Evolutionary conservation across 1,140 invertebrate genomes (phyloP), one percentile per base, ranked within the genome.

Genomic region (Brachionus rubens): DNA sequence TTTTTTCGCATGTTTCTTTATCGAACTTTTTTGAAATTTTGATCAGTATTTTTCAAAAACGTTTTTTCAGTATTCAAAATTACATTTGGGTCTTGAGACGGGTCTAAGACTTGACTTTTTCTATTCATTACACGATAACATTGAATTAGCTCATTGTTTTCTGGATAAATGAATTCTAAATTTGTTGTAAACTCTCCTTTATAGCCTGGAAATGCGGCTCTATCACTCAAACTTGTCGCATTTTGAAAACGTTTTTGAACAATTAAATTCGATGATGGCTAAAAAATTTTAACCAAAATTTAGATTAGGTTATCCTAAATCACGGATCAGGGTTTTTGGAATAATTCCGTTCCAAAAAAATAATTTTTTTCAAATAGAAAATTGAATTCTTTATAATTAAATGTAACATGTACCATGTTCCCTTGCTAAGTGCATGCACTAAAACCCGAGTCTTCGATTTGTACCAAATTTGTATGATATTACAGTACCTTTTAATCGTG

Each of bases 1-100:
- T 84, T 77, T 85, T 85, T 33, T 72, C 50, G 41, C 46, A 54
- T 50, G 50, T 50, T 50, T 72, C 46, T 52, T 50, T 19, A 24
- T 72, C 68, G 50, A 72, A 72, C 68, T 72, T 50, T 12, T 26
- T 50, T 7, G 3, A 72, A 50, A 70, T 19, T 2, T 36, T 54
- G 28, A 50, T 10, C 50, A 40, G 5, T 30, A 14, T 16, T 10
- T 36, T 33, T 14, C 3, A 54, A 12, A 19, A 36, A 50, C n/a
- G 16, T 46, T 47, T 33, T 10, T 26, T n/a, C 30, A 6, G 19
- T 1, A 3, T 33, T 30, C 12, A n/a, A 19, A 26, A 12, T 26
- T 52, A 72, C 68, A 48, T 50, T 50, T 50, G 68, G 68, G 50
- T 72, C 68, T 30, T 72, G 46, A 3, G 68, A 24, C 2, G 46